Base-by-base conservation (phyloP, 2,797 vertebrate species). In the Calcarius lapponicus region DNA sequence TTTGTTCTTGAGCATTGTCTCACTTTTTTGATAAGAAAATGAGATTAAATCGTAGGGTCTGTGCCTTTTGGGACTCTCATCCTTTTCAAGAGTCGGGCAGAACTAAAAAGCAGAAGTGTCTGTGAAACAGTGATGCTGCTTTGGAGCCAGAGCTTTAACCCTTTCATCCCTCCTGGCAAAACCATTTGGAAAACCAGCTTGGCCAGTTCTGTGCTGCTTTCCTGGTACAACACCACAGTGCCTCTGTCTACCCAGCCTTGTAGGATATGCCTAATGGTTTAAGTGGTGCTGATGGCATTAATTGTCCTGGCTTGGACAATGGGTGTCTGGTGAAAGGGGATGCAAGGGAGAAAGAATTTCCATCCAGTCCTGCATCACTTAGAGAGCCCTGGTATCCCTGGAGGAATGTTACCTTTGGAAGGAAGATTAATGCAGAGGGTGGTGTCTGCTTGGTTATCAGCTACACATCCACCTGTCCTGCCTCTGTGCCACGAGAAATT, bases 11-110 rank as follows among this genome's bases (percentile, higher is more conserved):
- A 65, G 54, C 40, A 88, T 83, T 92, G 81, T 96, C 90, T 88
- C 75, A 32, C 54, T 86, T 96, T 64, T 71, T 80, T 95, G 85
- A 92, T 90, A 66, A 91, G 62, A 87, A 90, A 86, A 95, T 91
- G 56, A 85, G 60, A 62, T 64, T 36, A 51, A 73, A 80, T 86
- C 58, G 18, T 20, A 90, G 57, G 38, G 24, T 43, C 26, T 85
- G 9, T 65, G 72, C 25, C 84, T 53, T 79, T 58, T 0, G 5
- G 61, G 67, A 32, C 31, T 86, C 56, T 72, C 45, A 42, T 62
- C 38, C 51, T 85, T 92, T 36, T 47, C 54, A 58, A 45, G 60
- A 84, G 38, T 3, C 22, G 88, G 60, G 58, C 82, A 90, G 80
- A 84, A 32, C 36, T 40, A 26, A 79, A 79, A 61, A 57, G 43